Conservation (phyloP, 2,888 invertebrate species). For the Fabriciana adippe region DNA sequence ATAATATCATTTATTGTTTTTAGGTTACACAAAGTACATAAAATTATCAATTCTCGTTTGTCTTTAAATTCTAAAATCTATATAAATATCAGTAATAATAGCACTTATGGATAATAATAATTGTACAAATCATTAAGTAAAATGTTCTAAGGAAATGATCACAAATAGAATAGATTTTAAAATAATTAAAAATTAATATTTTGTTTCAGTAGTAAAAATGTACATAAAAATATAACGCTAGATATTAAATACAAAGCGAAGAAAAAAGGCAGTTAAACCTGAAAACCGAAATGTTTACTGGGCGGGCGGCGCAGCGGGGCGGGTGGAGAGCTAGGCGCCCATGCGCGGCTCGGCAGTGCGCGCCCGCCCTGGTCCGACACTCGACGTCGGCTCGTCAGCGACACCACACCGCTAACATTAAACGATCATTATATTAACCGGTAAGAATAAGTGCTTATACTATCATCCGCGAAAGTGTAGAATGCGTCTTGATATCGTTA, state of each 20-base stretch:
- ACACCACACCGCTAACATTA: constrained; percentile 70
- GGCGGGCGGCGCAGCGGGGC: constrained; percentile 50
- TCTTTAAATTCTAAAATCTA: background rate
- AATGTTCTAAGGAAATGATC: too few relatives aligned
- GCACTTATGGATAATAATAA: too few relatives aligned
- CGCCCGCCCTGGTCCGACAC: constrained; percentile 80
- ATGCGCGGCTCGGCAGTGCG: constrained; percentile 69
- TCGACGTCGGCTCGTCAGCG: constrained; percentile 82
- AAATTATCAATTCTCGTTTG: background rate
- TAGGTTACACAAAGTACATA: background rate
- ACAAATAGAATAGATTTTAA: background rate
- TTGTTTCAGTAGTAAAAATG: background rate
- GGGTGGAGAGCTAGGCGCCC: constrained; percentile 42
- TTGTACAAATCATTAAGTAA: too few relatives aligned
- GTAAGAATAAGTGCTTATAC: constrained; percentile 71
- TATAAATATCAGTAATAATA: too few relatives aligned
- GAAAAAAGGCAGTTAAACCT: constrained; percentile 37
- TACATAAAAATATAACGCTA: constrained; percentile 13
- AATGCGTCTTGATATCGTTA: constrained; percentile 6
- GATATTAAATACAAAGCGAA: constrained; percentile 27
- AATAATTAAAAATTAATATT: background rate
- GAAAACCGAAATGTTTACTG: constrained; percentile 62
- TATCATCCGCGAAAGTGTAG: constrained; percentile 61
- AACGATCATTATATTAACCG: constrained; percentile 76
- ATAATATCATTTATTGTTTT: too few relatives aligned